A percentile compares a stretch with the other conserved stretches of the same genome.
phyloP scores from a whole-genome alignment of 2,113 vertebrate genomes.

The Notothenia rossii region DNA sequence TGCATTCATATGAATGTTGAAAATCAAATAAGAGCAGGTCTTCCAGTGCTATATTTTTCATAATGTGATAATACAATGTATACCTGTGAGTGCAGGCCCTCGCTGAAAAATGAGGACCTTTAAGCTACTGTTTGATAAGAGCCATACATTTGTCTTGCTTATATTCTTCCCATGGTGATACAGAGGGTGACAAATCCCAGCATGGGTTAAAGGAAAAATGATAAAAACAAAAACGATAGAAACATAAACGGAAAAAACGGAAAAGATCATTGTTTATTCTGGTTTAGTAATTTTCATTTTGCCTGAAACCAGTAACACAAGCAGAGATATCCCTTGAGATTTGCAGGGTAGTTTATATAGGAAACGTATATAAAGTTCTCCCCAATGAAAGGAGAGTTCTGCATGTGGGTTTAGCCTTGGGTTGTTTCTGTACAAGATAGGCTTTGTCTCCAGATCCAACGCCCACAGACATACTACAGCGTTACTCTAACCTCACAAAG shows the following conservation, averaged over 20 bases:
- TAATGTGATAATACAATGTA: slow-evolving; percentile 24
- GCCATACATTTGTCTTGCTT: slow-evolving; percentile 51
- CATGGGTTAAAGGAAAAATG: slow-evolving; percentile 20
- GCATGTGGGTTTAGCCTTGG: slow-evolving; percentile 36
- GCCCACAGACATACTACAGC: slow-evolving; percentile 25
- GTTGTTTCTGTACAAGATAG: slow-evolving; percentile 33
- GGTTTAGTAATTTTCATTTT: slow-evolving; percentile 44
- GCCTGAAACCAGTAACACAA: slow-evolving; percentile 37
- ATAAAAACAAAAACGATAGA: slow-evolving; percentile 56
- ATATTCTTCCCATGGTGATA: slow-evolving; percentile 47
- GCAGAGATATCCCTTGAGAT: slow-evolving; percentile 34
- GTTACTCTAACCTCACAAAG: slow-evolving; percentile 8
- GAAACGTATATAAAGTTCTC: slow-evolving; percentile 33
- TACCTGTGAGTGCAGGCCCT: slow-evolving; percentile 9
- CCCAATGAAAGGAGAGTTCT: slow-evolving; percentile 10
- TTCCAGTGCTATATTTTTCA: slow-evolving; percentile 7
- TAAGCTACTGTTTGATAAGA: slow-evolving; percentile 56
- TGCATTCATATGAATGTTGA: neutral
- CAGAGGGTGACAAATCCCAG: slow-evolving; percentile 35
- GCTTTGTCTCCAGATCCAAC: slow-evolving; percentile 39
- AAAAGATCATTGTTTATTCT: slow-evolving; percentile 37
- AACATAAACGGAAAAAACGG: slow-evolving; percentile 37
- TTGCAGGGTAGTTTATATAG: slow-evolving; percentile 33
- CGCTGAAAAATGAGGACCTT: slow-evolving; percentile 32
- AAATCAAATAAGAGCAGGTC: slow-evolving; percentile 11